Base-by-base conservation (phyloP, 2,113 vertebrate species). In the cattle (Bos taurus) region DNA sequence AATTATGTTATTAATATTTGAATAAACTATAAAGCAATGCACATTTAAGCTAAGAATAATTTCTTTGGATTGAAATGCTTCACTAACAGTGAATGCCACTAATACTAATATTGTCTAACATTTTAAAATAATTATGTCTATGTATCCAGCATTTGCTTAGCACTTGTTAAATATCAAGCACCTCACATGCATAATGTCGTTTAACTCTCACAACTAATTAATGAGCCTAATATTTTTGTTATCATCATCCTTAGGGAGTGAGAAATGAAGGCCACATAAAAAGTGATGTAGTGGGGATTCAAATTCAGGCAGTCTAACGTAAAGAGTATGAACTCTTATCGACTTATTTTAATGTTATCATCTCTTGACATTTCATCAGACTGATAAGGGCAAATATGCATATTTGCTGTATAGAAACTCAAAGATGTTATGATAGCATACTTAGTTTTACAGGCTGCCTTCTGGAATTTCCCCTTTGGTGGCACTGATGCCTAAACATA, bases 121-220 rank as follows among this genome's bases (percentile, higher is more conserved):
- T 36, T 96, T 93, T 67, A 28, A 77, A 91, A 60, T 84, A 84
- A 88, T 93, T 90, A 33, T 78, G n/a, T 95, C 30, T 85, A 30
- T 60, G 40, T 87, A 30, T 86, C 59, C 26, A 90, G 33, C 13
- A 90, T 77, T 82, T 43, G 2, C 85, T 94, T 90, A 84, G 40
- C 13, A 84, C 67, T 94, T 93, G 71, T 57, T 88, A 90, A 87
- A 84, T 90, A 94, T 95, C 30, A 84, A 83, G 80, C 6, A 92
- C 33, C 77, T 77, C 67, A 90, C 28, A 60, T 46, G 23, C 23
- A 59, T 74, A 59, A 87, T 90, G 54, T 28, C 74, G 84, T 90
- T 87, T 88, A 64, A 77, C 15, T 40, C 25, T 91, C 23, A 64
- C 28, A 80, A 78, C 26, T 40, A 91, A 50, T 2, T 57, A 83